These are phyloP conservation scores for Epicauta chinensis DNA, from an alignment of 1,140 invertebrate genomes.

Conservation along the genomic window DNA sequence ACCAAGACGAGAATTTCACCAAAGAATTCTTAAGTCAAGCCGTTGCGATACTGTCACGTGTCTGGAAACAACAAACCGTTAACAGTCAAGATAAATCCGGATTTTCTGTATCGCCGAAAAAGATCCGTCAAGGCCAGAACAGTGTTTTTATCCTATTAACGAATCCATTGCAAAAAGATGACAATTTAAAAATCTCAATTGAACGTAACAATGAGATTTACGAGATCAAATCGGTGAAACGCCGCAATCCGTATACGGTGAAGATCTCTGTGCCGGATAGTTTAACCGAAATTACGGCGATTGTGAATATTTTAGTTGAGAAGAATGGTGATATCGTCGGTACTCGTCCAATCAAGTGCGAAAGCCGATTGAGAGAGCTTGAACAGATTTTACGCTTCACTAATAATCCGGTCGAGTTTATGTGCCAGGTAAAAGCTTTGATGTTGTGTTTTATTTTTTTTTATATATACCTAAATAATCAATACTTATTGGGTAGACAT, in stretches of 20 bases:
- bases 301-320: slow-evolving; percentile 70
- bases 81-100: slow-evolving; percentile 54
- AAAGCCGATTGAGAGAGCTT: slow-evolving; percentile 71
- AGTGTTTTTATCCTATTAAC: slow-evolving; percentile 72
- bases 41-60: slow-evolving; percentile 63
- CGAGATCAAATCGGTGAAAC: slow-evolving; percentile 65
- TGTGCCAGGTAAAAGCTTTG: slow-evolving; percentile 64
- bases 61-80: slow-evolving; percentile 52
- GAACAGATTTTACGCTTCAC: slow-evolving; percentile 70
- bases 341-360: slow-evolving; percentile 74
- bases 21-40: slow-evolving; percentile 71
- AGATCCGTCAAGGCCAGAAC: slow-evolving; percentile 75
- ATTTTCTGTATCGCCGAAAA: slow-evolving; percentile 72
- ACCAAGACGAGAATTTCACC: slow-evolving; percentile 75
- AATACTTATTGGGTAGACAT: slow-evolving; percentile 51
- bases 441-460: slow-evolving; percentile 1
- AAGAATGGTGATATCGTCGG: slow-evolving; percentile 73
- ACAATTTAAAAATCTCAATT: slow-evolving; percentile 65
- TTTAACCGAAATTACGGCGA: slow-evolving; percentile 73
- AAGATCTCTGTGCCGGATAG: slow-evolving; percentile 72
- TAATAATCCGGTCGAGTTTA: slow-evolving; percentile 76
- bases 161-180: slow-evolving; percentile 65
- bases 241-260: slow-evolving; percentile 72
- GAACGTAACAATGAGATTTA: slow-evolving; percentile 73
- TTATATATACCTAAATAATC: background rate